A percentile compares a stretch with the other conserved stretches of the same genome.
These are phyloP conservation scores for Campylomormyrus numenius DNA, from an alignment of 2,113 vertebrate genomes.

Conservation along the genomic window DNA sequence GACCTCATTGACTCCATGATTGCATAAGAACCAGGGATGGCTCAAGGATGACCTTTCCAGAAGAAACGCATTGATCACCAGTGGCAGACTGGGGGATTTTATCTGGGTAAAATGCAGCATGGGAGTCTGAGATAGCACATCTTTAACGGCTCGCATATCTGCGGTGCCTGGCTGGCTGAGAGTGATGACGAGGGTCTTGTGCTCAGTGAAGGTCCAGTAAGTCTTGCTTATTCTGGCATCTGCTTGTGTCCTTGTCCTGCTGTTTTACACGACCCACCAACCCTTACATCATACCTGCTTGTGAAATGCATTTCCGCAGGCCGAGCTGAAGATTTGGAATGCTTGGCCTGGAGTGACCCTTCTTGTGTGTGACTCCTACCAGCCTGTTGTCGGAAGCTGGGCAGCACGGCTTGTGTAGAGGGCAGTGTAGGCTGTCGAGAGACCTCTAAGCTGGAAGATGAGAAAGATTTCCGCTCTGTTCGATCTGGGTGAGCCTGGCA, in stretches of 20 bases:
- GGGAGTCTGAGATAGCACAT: background rate
- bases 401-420: background rate
- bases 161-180: background rate
- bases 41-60: background rate
- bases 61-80: background rate
- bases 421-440: background rate
- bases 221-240: background rate
- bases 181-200: background rate
- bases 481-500: background rate
- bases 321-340: background rate
- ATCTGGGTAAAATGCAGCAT: background rate
- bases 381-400: background rate
- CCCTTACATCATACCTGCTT: background rate
- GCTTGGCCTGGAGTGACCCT: background rate
- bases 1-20: background rate
- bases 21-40: background rate
- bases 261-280: background rate
- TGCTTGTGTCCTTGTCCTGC: background rate
- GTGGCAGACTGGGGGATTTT: background rate
- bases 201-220: background rate
- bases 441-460: background rate
- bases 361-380: background rate
- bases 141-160: background rate
- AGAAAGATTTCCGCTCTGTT: background rate
- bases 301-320: background rate